phyloP scores from a whole-genome alignment of 2,888 invertebrate species.

The Drosophila siamana region DNA sequence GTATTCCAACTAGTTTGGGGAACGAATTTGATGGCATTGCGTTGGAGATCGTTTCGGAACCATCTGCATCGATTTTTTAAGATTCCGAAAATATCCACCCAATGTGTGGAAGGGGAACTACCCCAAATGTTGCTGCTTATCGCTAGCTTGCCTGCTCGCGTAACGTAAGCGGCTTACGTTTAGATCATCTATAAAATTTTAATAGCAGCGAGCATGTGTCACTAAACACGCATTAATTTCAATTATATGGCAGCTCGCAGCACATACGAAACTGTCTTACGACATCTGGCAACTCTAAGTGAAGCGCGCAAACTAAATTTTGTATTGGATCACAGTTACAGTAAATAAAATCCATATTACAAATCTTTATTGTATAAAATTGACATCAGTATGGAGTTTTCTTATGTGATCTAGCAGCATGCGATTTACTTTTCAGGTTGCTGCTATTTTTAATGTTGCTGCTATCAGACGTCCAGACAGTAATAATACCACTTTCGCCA shows the following conservation, averaged over 20 bases:
- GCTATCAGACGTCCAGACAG: conserved; percentile 87
- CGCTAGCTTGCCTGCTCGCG: not conserved
- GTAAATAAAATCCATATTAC: conserved; percentile 2
- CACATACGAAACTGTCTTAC: no score
- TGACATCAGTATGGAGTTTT: conserved; percentile 64
- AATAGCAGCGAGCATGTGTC: conserved; percentile 30
- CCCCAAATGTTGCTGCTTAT: conserved; percentile 19
- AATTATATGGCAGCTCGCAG: conserved; percentile 35
- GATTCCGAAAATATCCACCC: conserved; percentile 5
- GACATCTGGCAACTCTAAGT: not conserved
- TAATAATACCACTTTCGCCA: conserved; percentile 90
- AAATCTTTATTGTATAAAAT: conserved; percentile 11
- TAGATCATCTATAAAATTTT: conserved; percentile 37
- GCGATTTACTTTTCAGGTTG: conserved; percentile 60
- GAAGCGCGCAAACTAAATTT: not conserved
- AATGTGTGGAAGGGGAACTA: conserved; percentile 6
- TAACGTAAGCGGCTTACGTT: conserved; percentile 26
- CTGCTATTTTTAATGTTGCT: conserved; percentile 10
- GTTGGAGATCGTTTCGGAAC: not conserved
- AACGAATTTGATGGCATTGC: not conserved
- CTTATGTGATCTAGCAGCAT: conserved; percentile 55
- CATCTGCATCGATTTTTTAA: conserved; percentile 40
- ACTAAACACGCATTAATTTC: not conserved
- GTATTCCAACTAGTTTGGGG: not conserved
- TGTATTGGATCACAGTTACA: not conserved